Conservation (phyloP, 1,140 invertebrate species). For the Protaetia brevitarsis region DNA sequence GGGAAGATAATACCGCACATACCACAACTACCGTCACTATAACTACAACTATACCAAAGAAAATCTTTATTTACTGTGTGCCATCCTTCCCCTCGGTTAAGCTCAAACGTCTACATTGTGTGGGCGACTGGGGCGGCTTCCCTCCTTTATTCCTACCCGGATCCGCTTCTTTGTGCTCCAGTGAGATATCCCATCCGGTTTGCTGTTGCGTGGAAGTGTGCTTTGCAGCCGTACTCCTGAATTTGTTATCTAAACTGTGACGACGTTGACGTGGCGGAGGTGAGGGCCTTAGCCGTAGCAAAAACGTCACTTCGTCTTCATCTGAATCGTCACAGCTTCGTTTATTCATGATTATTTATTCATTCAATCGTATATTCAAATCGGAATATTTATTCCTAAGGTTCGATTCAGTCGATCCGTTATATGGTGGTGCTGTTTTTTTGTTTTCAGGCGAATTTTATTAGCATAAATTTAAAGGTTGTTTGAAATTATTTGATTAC, state of each 20-base stretch:
- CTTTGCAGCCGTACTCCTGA: background rate
- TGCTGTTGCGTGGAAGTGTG: background rate
- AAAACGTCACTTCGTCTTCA: constrained; percentile 33
- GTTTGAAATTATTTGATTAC: too few species aligned
- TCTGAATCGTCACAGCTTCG: background rate
- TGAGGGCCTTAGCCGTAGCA: constrained; percentile 25
- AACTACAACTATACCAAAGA: background rate
- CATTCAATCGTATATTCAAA: too few species aligned
- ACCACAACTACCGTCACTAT: too few species aligned
- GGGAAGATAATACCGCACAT: too few species aligned
- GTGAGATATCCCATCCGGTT: constrained; percentile 26
- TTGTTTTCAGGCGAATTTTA: background rate
- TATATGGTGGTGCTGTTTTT: background rate
- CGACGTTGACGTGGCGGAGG: constrained; percentile 25
- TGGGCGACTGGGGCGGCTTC: background rate
- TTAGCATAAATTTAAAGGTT: background rate
- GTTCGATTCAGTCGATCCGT: too few species aligned
- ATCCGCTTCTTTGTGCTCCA: constrained; percentile 14
- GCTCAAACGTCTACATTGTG: constrained; percentile 7
- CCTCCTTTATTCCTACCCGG: constrained; percentile 6
- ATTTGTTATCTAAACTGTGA: constrained; percentile 22
- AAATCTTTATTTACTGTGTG: background rate
- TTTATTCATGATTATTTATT: background rate
- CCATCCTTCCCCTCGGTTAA: background rate
- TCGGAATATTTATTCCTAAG: too few species aligned